Base-by-base conservation (phyloP, 2,888 invertebrate species). In the Trichopria drosophilae region DNA sequence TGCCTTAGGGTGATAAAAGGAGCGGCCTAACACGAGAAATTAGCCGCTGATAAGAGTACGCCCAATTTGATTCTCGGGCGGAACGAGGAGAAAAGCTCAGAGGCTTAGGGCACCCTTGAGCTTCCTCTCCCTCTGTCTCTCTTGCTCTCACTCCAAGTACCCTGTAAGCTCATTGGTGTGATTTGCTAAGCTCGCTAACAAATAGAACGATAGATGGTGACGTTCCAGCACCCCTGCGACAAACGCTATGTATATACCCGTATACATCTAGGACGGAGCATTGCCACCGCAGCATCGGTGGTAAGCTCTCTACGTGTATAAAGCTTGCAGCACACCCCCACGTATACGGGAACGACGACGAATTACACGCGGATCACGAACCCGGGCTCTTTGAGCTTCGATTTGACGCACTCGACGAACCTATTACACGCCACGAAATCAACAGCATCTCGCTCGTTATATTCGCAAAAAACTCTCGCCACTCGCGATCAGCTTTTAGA, bases 171-270 rank as follows among this genome's bases (percentile, higher is more conserved):
- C 70, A 71, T 68, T 66, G 69, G 70, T 72, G 69, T 72, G 74
- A 73, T 73, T 74, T 72, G 75, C 71, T 75, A 74, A 75, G 72
- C 74, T 64, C 69, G 71, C 70, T 71, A 73, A 72, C 74, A 73
- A 75, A 73, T 73, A 71, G 72, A 71, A 72, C 71, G 74, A 74
- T 73, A 72, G 72, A 74, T 72, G 73, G 72, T 71, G 68, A 66
- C 65, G 67, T 66, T 67, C 66, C 61, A 62, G 58, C 65, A 67
- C 65, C 63, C 58, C 53, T 46, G 47, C 59, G 36, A 37, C 34
- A 16, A 12, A 32, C 7, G 39, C 34, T 16, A 16, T 24, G 23
- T 35, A 36, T 46, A 40, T 32, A 42, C 44, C 50, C 50, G 39
- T 42, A 53, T 51, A 53, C 56, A 55, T 55, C 56, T 57, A 43